Evolutionary conservation across 2,113 vertebrate species (phyloP).

Genomic region (Cettia cetti): DNA sequence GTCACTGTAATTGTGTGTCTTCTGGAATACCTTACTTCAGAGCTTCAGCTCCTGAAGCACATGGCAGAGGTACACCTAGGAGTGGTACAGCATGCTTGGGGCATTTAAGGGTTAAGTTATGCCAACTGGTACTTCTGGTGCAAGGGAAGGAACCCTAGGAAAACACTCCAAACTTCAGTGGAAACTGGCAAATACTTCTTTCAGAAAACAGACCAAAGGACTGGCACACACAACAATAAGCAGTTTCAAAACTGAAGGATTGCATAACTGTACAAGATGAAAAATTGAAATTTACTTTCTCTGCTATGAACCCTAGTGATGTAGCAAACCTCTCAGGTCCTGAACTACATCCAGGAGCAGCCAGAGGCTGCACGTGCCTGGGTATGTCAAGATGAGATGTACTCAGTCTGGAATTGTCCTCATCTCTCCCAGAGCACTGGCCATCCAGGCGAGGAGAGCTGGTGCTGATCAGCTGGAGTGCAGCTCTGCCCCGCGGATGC

Average conservation of each 20-base stretch:
- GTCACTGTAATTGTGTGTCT: not conserved
- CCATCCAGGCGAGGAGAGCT: fast-evolving
- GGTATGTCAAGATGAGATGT: not conserved
- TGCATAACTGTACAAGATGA: not conserved
- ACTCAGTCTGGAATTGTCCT: not conserved
- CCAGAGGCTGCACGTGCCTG: not conserved
- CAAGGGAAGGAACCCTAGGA: not conserved
- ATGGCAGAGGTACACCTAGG: not conserved
- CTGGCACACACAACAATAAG: not conserved
- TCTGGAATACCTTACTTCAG: not conserved
- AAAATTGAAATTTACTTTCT: not conserved
- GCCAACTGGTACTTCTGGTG: not conserved
- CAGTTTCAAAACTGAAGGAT: not conserved
- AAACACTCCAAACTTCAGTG: not conserved
- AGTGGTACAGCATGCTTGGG: not conserved
- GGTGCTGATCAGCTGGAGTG: not conserved
- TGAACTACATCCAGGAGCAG: not conserved
- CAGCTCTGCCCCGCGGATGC: not conserved
- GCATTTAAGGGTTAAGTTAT: not conserved
- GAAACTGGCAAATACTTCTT: not conserved
- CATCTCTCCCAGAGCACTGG: not conserved
- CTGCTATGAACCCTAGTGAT: not conserved
- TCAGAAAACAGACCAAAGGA: not conserved
- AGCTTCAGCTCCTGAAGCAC: not conserved
- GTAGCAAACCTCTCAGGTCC: not conserved